Evolutionary conservation across 2,113 vertebrate genomes (phyloP).

Genomic region (Rallus limicola): DNA sequence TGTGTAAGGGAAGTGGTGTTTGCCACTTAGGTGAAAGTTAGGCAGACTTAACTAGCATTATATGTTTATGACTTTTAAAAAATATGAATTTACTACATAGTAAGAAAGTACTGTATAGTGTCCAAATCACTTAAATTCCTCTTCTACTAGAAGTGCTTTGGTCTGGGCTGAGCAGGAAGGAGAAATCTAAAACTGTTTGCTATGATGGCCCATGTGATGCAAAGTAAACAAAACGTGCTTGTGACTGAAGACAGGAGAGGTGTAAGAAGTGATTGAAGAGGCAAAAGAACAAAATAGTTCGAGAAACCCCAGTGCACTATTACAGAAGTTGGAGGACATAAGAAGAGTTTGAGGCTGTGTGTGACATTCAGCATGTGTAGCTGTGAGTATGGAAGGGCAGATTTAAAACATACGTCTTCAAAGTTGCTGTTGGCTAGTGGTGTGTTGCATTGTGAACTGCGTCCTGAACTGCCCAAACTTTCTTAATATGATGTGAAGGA

Average conservation of each 20-base stretch:
- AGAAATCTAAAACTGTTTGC: not conserved
- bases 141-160: not conserved
- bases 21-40: not conserved
- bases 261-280: not conserved
- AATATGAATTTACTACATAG: not conserved
- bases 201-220: not conserved
- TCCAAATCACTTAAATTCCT: not conserved
- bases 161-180: not conserved
- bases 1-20: not conserved
- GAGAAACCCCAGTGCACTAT: not conserved
- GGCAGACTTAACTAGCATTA: not conserved
- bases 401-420: not conserved
- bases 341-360: not conserved
- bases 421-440: not conserved
- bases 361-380: accelerated
- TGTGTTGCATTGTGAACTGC: not conserved
- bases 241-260: not conserved
- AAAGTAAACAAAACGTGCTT: not conserved
- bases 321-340: not conserved
- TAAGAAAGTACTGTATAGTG: not conserved
- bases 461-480: not conserved
- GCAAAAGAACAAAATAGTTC: not conserved
- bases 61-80: not conserved
- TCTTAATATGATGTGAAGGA: not conserved
- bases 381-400: not conserved